phyloP scores from a whole-genome alignment of 2,113 vertebrate species.

The Pseudorasbora parva region DNA sequence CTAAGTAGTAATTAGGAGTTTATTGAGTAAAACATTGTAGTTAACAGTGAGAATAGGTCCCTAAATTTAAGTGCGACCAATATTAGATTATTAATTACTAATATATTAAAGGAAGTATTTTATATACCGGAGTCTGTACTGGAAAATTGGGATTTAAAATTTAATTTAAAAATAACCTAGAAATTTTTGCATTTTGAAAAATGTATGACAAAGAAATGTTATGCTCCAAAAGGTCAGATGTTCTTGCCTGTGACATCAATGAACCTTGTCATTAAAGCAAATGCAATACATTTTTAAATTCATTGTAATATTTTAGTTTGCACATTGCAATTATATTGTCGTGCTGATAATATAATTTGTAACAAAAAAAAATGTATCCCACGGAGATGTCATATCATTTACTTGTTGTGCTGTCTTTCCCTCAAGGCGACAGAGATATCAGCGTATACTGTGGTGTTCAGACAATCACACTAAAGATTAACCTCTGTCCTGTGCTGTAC shows the following conservation, averaged over 20 bases:
- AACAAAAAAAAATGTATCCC: neutral
- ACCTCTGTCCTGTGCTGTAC: constrained; percentile 96
- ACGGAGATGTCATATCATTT: neutral
- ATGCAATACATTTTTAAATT: neutral
- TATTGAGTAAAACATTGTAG: too few species aligned
- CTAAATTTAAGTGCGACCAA: too few species aligned
- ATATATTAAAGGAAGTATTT: neutral
- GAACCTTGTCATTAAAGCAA: neutral
- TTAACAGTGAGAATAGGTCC: too few species aligned
- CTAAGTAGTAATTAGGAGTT: too few species aligned
- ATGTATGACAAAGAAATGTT: neutral
- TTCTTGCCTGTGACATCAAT: neutral
- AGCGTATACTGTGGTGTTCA: constrained; percentile 95
- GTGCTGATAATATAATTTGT: neutral
- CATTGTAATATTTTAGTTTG: neutral
- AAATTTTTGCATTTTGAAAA: neutral
- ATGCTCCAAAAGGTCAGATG: neutral
- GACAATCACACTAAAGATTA: constrained; percentile 96
- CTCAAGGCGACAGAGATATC: constrained; percentile 91
- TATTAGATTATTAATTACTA: neutral
- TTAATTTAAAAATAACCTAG: neutral
- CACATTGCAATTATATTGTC: neutral
- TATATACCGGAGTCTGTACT: neutral
- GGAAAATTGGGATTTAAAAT: neutral
- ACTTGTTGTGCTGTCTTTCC: neutral